phyloP scores from a whole-genome alignment of 2,888 invertebrate genomes.

The Myopa tessellatipennis region DNA sequence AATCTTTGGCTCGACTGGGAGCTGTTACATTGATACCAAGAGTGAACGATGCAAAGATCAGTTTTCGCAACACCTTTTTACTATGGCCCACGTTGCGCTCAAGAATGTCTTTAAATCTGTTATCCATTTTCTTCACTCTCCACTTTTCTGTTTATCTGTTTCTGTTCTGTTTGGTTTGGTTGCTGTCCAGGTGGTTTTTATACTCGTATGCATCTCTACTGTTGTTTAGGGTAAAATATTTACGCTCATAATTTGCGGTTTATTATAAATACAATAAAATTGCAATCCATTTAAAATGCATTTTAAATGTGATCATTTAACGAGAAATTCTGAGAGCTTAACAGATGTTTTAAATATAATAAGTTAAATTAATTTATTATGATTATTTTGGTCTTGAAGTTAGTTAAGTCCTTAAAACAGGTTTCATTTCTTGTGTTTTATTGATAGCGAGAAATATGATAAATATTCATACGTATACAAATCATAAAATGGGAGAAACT shows the following conservation, averaged over 20 bases:
- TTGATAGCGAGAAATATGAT: neutral
- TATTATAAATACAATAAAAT: neutral
- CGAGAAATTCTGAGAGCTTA: neutral
- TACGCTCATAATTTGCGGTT: neutral
- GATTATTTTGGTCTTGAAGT: no score
- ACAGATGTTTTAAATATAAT: neutral
- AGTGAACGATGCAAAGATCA: neutral
- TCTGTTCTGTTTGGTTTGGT: neutral
- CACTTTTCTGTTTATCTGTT: neutral
- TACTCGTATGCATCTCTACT: neutral
- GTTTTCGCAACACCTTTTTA: constrained; percentile 5
- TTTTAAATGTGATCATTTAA: no score
- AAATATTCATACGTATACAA: neutral
- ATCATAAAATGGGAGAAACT: no score
- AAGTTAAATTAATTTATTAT: no score
- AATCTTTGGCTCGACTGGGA: constrained; percentile 16
- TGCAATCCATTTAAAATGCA: no score
- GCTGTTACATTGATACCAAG: constrained; percentile 10
- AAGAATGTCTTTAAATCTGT: neutral
- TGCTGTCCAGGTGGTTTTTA: neutral
- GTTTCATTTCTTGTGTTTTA: neutral
- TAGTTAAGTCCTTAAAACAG: neutral
- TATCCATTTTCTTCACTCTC: neutral
- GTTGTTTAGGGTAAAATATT: neutral
- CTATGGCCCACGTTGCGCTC: neutral